Evolutionary conservation across 2,113 vertebrate species (phyloP), one percentile per base, ranked within the genome.

Genomic region (Mormyrus lacerda): DNA sequence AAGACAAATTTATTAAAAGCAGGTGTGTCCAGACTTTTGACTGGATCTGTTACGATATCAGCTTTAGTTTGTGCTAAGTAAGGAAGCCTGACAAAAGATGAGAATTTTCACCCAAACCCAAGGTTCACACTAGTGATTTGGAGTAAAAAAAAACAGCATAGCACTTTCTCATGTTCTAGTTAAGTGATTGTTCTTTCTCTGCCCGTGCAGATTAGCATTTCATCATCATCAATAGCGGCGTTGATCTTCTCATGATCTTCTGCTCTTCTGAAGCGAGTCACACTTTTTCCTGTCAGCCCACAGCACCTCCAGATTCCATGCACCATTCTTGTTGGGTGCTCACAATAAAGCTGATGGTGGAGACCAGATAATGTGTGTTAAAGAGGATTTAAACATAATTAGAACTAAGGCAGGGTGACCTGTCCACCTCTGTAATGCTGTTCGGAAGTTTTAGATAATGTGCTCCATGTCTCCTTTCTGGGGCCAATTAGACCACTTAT

Each of bases 381-480:
- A 84, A 84, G 82, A 47, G 82, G 82, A 42, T 84, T 84, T 84
- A 84, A 47, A 79, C 73, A 79, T 79, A 42, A 79, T 79, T 79
- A 42, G 4, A 79, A 79, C 31, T 79, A 19, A 79, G 73, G 2
- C 15, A 2, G 73, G 10, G 21, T 47, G 44, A 45, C 44, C 42
- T 9, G 19, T n/a, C 10, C 82, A 24, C 44, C 82, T 10, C 82
- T 24, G 39, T 47, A 24, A 84, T 24, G 42, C 15, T n/a, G 44
- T 42, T 42, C 47, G 19, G 9, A 4, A 84, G 84, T 35, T 27
- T 51, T 31, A 51, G 45, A 53, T 31, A 51, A 86, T 51, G 6
- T 86, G 48, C 31, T 83, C 31, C 10, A 11, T 55, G 15, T 21
- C 53, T 44, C 73, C 45, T 39, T 27, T 88, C 48, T 51, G 21